These are phyloP conservation scores for Polypedilum vanderplanki DNA, from an alignment of 1,140 invertebrate genomes.

Conservation along the genomic window DNA sequence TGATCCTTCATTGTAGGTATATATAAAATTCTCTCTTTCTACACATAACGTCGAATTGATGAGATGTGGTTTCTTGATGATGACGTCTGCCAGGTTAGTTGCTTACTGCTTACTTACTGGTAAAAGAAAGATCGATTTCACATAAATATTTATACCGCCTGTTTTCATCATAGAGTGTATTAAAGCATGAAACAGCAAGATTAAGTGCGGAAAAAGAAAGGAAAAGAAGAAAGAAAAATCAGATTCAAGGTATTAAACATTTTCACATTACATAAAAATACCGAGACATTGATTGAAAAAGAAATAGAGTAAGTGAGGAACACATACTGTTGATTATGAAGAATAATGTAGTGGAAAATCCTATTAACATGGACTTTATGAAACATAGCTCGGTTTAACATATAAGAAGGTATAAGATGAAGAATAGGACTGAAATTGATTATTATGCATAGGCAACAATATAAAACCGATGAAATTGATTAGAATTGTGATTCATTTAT, in stretches of 20 bases:
- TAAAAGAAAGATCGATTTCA: not conserved
- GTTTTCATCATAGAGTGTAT: not conserved
- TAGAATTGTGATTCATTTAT: no score
- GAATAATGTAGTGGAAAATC: conserved; percentile 27
- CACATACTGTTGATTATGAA: conserved; percentile 20
- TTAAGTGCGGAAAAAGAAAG: not conserved
- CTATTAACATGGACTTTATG: conserved; percentile 24
- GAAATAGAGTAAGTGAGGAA: not conserved
- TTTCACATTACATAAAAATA: conserved; percentile 5
- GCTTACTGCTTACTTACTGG: not conserved
- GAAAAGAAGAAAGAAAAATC: not conserved
- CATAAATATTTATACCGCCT: conserved; percentile 6
- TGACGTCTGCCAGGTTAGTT: not conserved
- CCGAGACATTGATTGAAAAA: conserved; percentile 12
- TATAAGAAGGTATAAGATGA: no score
- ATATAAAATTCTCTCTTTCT: not conserved
- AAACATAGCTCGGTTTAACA: no score
- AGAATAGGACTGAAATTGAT: no score
- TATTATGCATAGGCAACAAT: no score
- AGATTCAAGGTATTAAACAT: conserved; percentile 12
- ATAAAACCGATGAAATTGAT: no score
- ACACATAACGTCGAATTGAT: not conserved
- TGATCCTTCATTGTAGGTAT: not conserved
- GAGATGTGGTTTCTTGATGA: conserved; percentile 11
- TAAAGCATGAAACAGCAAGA: conserved; percentile 17